Conservation (phyloP, 1,140 invertebrate genomes). For the Sycobia sp. region DNA sequence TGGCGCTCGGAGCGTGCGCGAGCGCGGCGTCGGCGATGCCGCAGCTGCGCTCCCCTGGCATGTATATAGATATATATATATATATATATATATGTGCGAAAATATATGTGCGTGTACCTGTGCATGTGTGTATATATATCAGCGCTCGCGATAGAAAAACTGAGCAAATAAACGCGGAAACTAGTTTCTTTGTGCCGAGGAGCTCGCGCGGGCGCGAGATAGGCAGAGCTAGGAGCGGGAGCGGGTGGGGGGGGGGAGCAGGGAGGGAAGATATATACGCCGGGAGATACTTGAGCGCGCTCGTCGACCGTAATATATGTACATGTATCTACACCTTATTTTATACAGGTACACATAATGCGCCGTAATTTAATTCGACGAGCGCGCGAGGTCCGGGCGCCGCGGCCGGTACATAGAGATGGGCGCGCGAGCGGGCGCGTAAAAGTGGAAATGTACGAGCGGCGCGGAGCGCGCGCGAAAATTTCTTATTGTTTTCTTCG, state of each 20-base stretch:
- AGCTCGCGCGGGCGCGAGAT: slow-evolving; percentile 5
- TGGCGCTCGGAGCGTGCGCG: slow-evolving; percentile 15
- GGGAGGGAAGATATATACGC: neutral
- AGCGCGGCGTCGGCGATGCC: neutral
- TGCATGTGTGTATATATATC: too few relatives aligned
- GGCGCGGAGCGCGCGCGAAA: slow-evolving; percentile 16
- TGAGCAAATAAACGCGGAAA: slow-evolving; percentile 37
- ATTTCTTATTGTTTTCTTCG: slow-evolving; percentile 23
- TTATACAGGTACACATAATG: slow-evolving; percentile 18
- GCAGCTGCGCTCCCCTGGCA: too few relatives aligned
- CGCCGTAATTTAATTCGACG: slow-evolving; percentile 31
- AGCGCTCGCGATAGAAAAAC: neutral
- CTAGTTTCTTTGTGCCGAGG: slow-evolving; percentile 39
- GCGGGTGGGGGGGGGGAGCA: neutral
- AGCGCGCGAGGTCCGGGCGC: slow-evolving; percentile 3
- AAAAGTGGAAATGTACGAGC: slow-evolving; percentile 8
- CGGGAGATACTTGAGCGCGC: neutral
- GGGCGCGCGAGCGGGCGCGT: neutral
- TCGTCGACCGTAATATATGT: slow-evolving; percentile 14
- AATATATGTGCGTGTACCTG: too few relatives aligned
- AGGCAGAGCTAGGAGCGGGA: neutral
- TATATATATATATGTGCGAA: too few relatives aligned
- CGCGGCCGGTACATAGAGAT: neutral
- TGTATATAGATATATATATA: too few relatives aligned
- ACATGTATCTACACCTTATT: slow-evolving; percentile 24